Conservation (phyloP, 2,113 vertebrate species). For the Garra rufa region DNA sequence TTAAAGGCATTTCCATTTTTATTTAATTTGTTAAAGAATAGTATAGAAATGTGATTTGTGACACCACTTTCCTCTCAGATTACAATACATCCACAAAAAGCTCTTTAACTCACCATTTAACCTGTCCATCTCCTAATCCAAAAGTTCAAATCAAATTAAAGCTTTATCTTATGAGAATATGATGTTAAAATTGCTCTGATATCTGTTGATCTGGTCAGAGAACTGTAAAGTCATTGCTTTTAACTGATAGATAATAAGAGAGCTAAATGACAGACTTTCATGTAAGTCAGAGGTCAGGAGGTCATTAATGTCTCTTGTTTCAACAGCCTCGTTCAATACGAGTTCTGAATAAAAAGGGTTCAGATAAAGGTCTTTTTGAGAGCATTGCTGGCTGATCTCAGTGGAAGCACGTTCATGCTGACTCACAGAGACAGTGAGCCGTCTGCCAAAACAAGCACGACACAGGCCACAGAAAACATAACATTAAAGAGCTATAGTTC, state of each 20-base stretch:
- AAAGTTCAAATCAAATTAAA: neutral
- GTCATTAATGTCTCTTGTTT: neutral
- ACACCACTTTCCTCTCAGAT: neutral
- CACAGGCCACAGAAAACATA: conserved; percentile 30
- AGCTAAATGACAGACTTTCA: neutral
- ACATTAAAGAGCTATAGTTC: conserved; percentile 11
- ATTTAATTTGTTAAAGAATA: neutral
- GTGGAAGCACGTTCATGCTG: conserved; percentile 3
- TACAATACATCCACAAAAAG: neutral
- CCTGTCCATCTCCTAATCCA: neutral
- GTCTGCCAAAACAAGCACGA: conserved; percentile 38
- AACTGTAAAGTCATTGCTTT: neutral
- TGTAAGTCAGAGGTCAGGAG: neutral
- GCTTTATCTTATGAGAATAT: neutral
- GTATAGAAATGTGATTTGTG: neutral
- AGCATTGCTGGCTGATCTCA: conserved; percentile 29
- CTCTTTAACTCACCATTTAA: no score
- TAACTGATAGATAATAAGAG: neutral
- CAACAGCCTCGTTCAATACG: neutral
- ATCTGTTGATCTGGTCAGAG: neutral
- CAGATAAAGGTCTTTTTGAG: conserved; percentile 13
- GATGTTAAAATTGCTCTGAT: neutral
- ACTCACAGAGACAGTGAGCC: neutral
- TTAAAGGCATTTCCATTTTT: neutral
- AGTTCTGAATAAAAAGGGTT: conserved; percentile 26